Percentiles rank a stretch among this genome's conserved stretches.
Evolutionary conservation across 2,888 invertebrate species (phyloP).

Genomic region (Lissocephala sabroskyi): DNA sequence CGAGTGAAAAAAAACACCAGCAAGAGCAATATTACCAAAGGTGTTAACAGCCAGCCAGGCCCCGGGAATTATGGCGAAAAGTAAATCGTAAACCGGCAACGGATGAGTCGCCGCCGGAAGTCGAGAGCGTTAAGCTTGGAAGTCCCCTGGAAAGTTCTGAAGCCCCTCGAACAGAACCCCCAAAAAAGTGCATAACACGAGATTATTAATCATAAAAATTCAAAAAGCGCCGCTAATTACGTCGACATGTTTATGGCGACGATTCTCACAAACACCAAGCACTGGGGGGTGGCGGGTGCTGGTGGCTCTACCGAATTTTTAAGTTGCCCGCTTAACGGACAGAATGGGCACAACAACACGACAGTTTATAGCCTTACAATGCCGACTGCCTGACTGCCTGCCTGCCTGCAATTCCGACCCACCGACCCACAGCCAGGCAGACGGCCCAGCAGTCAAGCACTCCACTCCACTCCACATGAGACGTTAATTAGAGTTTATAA

Average conservation of each 20-base stretch:
- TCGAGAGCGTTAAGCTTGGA: slow-evolving; percentile 33
- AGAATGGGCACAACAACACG: slow-evolving; percentile 57
- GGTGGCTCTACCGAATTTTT: too few species aligned
- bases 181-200: slow-evolving; percentile 40
- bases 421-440: slow-evolving; percentile 7
- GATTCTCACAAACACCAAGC: not conserved
- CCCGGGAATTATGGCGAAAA: slow-evolving; percentile 6
- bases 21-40: slow-evolving; percentile 12
- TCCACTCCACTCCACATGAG: slow-evolving; percentile 34
- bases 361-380: slow-evolving; percentile 48
- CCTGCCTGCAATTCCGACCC: slow-evolving; percentile 14
- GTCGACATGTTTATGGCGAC: not conserved
- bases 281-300: too few species aligned
- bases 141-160: too few species aligned
- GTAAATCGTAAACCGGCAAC: slow-evolving; percentile 30
- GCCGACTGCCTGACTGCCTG: not conserved
- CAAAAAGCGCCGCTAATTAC: slow-evolving; percentile 6
- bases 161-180: too few species aligned
- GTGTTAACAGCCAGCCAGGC: too few species aligned
- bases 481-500: slow-evolving; percentile 67
- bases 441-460: not conserved
- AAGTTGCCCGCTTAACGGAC: slow-evolving; percentile 23
- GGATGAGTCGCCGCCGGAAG: slow-evolving; percentile 41
- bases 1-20: slow-evolving; percentile 37
- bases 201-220: slow-evolving; percentile 37